Percentiles rank a stretch among this genome's conserved stretches.
phyloP scores from a whole-genome alignment of 2,888 invertebrate genomes.

The Drosophila eohydei region DNA sequence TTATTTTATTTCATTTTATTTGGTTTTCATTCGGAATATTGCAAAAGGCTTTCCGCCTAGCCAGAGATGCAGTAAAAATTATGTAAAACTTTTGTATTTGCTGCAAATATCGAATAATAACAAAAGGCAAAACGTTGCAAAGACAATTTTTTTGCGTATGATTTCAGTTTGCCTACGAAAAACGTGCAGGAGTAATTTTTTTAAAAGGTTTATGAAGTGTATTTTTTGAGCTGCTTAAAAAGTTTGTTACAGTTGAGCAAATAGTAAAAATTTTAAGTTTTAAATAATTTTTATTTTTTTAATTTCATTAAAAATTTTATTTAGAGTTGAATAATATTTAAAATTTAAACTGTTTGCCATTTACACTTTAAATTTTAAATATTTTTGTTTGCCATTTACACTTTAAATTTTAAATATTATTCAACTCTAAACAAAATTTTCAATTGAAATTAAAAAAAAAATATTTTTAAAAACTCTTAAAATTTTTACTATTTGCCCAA shows the following conservation, averaged over 20 bases:
- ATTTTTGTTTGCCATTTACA: no score
- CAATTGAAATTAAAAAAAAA: no score
- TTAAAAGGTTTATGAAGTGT: not conserved
- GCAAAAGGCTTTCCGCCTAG: conserved; percentile 21
- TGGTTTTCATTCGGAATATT: not conserved
- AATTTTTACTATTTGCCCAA: no score
- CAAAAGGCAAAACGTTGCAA: conserved; percentile 24
- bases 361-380: no score
- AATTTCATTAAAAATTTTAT: no score
- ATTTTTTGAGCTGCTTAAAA: not conserved
- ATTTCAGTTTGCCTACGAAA: conserved; percentile 8
- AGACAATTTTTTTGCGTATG: conserved; percentile 28
- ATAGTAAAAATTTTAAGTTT: not conserved
- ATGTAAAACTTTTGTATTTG: conserved; percentile 59
- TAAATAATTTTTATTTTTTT: not conserved
- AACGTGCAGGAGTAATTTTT: conserved; percentile 56
- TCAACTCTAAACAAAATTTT: no score
- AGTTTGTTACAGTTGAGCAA: not conserved
- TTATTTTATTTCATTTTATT: conserved; percentile 43
- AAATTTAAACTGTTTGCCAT: no score
- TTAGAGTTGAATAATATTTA: no score
- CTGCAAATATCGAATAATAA: conserved; percentile 25
- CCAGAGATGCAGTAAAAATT: conserved; percentile 40
- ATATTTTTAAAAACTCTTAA: no score
- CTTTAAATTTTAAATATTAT: no score